Evolutionary conservation across 2,797 vertebrate species (phyloP), one percentile per base, ranked within the genome.

Genomic region (Sitta carolinensis): DNA sequence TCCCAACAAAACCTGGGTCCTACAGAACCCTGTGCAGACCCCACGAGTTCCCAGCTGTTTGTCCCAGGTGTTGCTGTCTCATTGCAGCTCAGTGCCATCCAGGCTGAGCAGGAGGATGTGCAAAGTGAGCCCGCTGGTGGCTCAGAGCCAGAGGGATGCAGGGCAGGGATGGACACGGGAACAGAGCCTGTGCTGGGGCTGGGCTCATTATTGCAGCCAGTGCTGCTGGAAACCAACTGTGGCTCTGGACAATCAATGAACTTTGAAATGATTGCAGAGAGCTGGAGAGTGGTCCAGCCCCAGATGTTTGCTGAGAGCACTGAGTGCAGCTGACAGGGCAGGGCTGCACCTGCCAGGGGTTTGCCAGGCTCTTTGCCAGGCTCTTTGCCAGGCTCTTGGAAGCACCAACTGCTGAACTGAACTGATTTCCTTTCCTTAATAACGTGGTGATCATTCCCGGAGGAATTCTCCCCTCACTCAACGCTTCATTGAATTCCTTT

Each of bases 71-170:
- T 43, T 92, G 89, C 84, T 90, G 77, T 75, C 70, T 84, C 95
- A 91, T 57, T 84, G 78, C 92, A 91, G 74, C 78, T 96, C 95
- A 85, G 59, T 75, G 92, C 89, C 84, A 61, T 63, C 62, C 93
- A 42, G 32, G 64, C 57, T 36, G 55, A 87, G 42, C 72, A 91
- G 89, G 93, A 95, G 82, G 93, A 84, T 50, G 38, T 64, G 90
- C 82, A 91, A 96, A 50, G 62, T 59, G 58, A 73, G 84, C 36
- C 66, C 92, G 92, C 58, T 15, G 48, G 64, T 82, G 93, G 55
- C 68, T 87, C 68, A 69, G 87, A 85, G 87, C 66, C 76, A 77
- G 88, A 72, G 78, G n/a, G 89, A 52, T 17, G 34, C 22, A 78
- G 61, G 38, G 36, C 23, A 82, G 54, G 91, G 83, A 21, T 34